Base-by-base conservation (phyloP, 1,140 invertebrate genomes). In the Melanaphis sacchari region DNA sequence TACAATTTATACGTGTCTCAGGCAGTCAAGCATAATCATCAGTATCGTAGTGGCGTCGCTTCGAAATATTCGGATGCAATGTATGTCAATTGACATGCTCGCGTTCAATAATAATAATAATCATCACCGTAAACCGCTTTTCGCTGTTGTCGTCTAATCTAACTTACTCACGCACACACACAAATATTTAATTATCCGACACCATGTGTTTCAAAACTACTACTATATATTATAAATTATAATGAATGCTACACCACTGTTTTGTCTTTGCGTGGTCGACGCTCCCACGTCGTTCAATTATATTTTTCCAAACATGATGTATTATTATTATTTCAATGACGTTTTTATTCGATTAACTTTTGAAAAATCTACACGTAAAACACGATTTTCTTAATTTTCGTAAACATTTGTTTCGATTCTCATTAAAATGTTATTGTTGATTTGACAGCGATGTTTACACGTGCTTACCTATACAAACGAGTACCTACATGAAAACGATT, bases 291-390 rank as follows among this genome's bases (percentile, higher is more conserved):
- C 82, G 24, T 87, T 43, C 11, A 85, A 85, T 85, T 85, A n/a
- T 46, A n/a, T 46, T 1, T 7, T 41, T 46, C 24, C 18, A n/a
- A 87, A 87, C 24, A 41, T 41, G 7, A 40, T 40, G 26, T 40
- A 84, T 85, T 85, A 24, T 84, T 40, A 85, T 40, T 41, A n/a
- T 88, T 88, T 88, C 38, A n/a, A 49, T 49, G 85, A 49, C 85
- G 85, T 88, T 88, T 46, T 88, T 88, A 46, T 88, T 88, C 85
- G 85, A 88, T 88, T 88, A 49, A 88, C 85, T 43, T 88, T 88
- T 43, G 41, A 49, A 46, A 88, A 88, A 43, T n/a, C n/a, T 43
- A 43, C 41, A 46, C 41, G 41, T n/a, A 87, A 87, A 43, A 43
- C 41, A 87, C 46, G 18, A 1, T 43, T 43, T 46, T 31, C 43